Evolutionary conservation across 1,140 invertebrate genomes (phyloP), one percentile per base, ranked within the genome.

Genomic region (Lineus longissimus): DNA sequence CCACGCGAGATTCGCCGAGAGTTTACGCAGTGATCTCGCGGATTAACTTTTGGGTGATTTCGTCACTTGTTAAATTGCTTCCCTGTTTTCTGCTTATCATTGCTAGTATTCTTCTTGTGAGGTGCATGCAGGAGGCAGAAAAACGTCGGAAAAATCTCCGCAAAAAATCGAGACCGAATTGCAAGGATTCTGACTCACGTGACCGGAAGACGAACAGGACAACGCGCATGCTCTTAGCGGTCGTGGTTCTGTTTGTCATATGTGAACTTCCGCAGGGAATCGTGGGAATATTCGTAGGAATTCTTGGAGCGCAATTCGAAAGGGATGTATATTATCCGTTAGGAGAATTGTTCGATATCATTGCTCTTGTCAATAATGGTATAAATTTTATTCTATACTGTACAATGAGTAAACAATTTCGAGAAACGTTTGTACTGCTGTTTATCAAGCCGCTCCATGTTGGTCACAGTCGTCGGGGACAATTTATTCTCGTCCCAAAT

Each of bases 351-450:
- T 91, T 96, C 88, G 95, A 97, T 76, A 87, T 95, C n/a, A 79
- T 96, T 61, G 93, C 94, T 0, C 82, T 97, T 7, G 82, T 96
- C 63, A 97, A 96, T 79, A 92, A 92, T 9, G 90, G 91, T 13
- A 90, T 97, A 51, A 96, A 95, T 75, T 97, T 97, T 76, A 89
- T 97, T 41, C 84, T 97, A 1, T 97, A 97, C 76, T 95, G 94
- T 69, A 88, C 90, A 23, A 97, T 97, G 94, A 94, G 91, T 41
- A 86, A 91, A 51, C 94, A 96, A 84, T 97, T 97, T 77, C 84
- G 94, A 23, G 87, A 88, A 55, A 94, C 92, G 0, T 96, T 95
- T 74, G 85, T 88, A 0, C 86, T 88, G 61, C 76, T 93, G 33
- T 90, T 94, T 45, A 59, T 76, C 56, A 69, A 70, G 54, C 66